Evolutionary conservation across 1,140 invertebrate species (phyloP), one percentile per base, ranked within the genome.

Genomic region (Drosophila neocordata): DNA sequence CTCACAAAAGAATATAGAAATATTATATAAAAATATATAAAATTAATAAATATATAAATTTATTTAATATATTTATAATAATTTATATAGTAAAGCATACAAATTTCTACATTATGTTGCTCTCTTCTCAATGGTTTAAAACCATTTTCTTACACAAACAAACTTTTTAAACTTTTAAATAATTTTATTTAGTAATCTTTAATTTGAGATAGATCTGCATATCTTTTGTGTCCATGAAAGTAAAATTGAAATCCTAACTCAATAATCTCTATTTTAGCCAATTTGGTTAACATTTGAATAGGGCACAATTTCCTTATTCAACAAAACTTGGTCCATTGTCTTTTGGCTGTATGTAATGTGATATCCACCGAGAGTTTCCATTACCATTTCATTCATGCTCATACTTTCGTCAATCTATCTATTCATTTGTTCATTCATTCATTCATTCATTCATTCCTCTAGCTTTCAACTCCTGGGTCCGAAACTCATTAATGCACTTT

Each of bases 401-500:
- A 20, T 59, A 41, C 38, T 44, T 44, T 44, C 15, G 41, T 44
- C 41, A 44, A 18, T 44, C 7, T 48, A 48, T 48, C 41, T 48
- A 48, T 13, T 11, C 67, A 41, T 69, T 69, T 68, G 73, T 68
- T 74, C 66, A 61, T 53, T 61, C 34, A 73, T 74, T 66, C 66
- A 73, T 64, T 67, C 48, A 78, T 65, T 87, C 69, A 75, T 55
- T 75, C 66, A 55, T 41, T 56, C 74, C 73, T 5, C 56, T 44
- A 44, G 73, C 74, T 65, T 71, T 63, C 57, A 51, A 51, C 31
- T 52, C 22, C 18, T 24, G 9, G 38, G 83, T 78, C 79, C 78
- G 75, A 81, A 63, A 65, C 83, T 87, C 83, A 87, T 87, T 87
- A 87, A 87, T 87, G 83, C 83, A 87, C 73, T 87, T 87, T 87